Conservation (phyloP, 2,888 invertebrate species). For the Diadromus collaris region DNA sequence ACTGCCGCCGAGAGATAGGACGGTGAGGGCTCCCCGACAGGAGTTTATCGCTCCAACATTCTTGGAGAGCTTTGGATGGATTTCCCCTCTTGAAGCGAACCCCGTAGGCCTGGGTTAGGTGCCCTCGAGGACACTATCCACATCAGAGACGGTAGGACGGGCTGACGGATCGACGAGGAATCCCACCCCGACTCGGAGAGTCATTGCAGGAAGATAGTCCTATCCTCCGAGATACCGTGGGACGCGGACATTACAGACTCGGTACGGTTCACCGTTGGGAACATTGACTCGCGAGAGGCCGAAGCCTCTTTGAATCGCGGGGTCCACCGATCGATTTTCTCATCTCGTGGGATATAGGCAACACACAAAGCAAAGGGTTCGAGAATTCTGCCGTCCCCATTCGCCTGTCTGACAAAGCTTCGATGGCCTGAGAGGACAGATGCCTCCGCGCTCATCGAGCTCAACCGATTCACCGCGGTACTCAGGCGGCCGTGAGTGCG, state of each 20-base stretch:
- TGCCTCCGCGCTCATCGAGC: conserved; percentile 2
- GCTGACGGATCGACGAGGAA: conserved; percentile 47
- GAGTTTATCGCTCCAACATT: conserved; percentile 79
- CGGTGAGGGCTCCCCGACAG: conserved; percentile 74
- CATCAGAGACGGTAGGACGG: conserved; percentile 21
- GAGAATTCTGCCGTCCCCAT: conserved; percentile 39
- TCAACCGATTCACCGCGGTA: conserved; percentile 17
- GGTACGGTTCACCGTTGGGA: not conserved
- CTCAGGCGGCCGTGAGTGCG: conserved; percentile 14
- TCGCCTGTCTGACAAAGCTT: conserved; percentile 3
- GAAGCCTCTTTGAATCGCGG: conserved; percentile 18
- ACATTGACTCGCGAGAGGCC: conserved; percentile 6
- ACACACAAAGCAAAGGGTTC: conserved; percentile 10
- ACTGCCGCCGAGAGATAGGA: conserved; percentile 75
- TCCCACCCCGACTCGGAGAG: conserved; percentile 29
- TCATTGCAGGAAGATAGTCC: conserved; percentile 40
- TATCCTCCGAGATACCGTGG: conserved; percentile 19
- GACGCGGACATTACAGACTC: conserved; percentile 14
- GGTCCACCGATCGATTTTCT: conserved; percentile 1
- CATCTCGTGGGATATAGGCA: conserved; percentile 14
- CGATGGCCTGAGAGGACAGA: conserved; percentile 14
- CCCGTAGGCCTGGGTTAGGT: conserved; percentile 51
- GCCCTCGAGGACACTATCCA: conserved; percentile 53
- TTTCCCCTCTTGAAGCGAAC: conserved; percentile 72
- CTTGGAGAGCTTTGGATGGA: conserved; percentile 78